phyloP scores from a whole-genome alignment of 23 tunicate species.

The Oikopleura vanhoeffeni region DNA sequence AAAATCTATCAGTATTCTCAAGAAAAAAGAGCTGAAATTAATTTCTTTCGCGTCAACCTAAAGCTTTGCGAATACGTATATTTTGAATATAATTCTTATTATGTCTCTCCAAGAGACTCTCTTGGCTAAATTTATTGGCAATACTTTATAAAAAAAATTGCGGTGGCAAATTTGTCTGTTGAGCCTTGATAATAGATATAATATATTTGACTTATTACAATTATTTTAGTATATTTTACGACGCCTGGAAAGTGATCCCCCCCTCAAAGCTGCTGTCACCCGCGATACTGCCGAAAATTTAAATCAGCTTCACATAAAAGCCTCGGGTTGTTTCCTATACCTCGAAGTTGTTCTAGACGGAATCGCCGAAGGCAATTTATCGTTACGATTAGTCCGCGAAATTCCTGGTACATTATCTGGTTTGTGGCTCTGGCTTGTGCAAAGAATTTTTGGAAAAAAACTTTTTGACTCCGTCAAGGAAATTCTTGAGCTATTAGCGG shows the following conservation, averaged over 20 bases:
- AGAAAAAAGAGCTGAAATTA: too few species aligned
- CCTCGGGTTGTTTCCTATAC: neutral
- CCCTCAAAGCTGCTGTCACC: neutral
- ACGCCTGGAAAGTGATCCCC: neutral
- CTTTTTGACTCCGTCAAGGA: neutral
- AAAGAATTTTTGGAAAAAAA: neutral
- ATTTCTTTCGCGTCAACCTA: too few species aligned
- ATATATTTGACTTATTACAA: too few species aligned
- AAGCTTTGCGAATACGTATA: too few species aligned
- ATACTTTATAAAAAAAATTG: too few species aligned
- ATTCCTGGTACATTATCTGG: neutral
- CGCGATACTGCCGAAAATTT: neutral
- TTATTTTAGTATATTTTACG: neutral
- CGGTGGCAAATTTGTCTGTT: too few species aligned
- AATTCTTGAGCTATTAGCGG: neutral
- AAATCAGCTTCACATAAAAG: neutral
- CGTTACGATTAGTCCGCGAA: neutral
- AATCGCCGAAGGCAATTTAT: neutral
- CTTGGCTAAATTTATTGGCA: too few species aligned
- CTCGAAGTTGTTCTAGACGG: neutral
- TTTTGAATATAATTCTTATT: too few species aligned
- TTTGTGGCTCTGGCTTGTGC: neutral
- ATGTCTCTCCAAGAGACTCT: too few species aligned
- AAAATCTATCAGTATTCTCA: too few species aligned
- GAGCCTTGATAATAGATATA: too few species aligned